Base-by-base conservation (phyloP, 2,888 invertebrate genomes). In the Aradus depressus region DNA sequence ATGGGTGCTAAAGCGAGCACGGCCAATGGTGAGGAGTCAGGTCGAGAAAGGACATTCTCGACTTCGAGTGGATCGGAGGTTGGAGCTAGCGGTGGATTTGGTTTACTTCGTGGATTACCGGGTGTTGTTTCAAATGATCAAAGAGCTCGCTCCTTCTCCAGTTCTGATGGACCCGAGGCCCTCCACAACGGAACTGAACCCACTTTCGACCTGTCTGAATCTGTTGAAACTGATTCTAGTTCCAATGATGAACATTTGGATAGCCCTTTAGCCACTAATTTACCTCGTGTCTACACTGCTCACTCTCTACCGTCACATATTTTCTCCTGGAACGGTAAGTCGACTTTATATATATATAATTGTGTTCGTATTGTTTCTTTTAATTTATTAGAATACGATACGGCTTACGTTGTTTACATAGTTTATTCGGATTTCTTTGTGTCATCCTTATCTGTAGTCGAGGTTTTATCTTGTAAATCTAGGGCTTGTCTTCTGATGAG, bases 261-360 rank as follows among this genome's bases (percentile, higher is more conserved):
- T 54, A 64, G 66, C 50, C 65, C 66, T 32, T 64, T 67, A 51
- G 68, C 69, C 32, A 68, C 70, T 25, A 69, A 68, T 55, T 71
- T 81, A 58, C 77, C 80, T 51, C 74, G 87, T 59, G 87, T 88
- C 28, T 88, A 86, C 65, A 83, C 88, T 55, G 87, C 89, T 62
- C 88, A 89, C 69, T 89, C 88, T 63, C 73, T 89, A 72, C 89
- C 89, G 66, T 86, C 88, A 62, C 89, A 89, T 71, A 87, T 90
- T 73, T 89, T 88, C 87, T 87, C 89, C 62, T 75, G 89, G 64
- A 88, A 90, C 70, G 89, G 62, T 62, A 55, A 52, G 61, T 59
- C n/a, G n/a, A n/a, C n/a, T n/a, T n/a, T n/a, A n/a, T n/a, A n/a
- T n/a, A n/a, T n/a, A n/a, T n/a, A n/a, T n/a, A n/a, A n/a, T n/a